Evolutionary conservation across 2,888 invertebrate species (phyloP).

Genomic region (Bruchidius siliquastri): DNA sequence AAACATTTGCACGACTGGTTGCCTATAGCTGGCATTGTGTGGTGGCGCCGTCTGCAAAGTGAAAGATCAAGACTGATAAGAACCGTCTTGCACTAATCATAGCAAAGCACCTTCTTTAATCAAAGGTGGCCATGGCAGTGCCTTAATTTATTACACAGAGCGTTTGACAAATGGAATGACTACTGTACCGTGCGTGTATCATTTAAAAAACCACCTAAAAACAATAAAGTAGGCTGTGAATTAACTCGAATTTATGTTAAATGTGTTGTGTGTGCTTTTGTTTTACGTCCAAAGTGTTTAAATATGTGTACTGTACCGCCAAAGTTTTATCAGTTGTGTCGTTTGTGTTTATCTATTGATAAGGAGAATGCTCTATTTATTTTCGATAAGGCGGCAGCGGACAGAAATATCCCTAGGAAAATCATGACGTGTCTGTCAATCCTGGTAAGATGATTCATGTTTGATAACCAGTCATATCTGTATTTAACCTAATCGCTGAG

Average conservation of each 20-base stretch:
- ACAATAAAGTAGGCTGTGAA: constrained; percentile 45
- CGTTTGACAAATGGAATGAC: constrained; percentile 40
- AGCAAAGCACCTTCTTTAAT: constrained; percentile 43
- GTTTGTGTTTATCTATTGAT: constrained; percentile 77
- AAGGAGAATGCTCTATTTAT: constrained; percentile 65
- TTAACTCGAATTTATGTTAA: constrained; percentile 38
- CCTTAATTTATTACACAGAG: constrained; percentile 41
- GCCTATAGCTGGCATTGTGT: background rate
- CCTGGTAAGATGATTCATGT: constrained; percentile 60
- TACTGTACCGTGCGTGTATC: constrained; percentile 34
- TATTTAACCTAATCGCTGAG: constrained; percentile 29
- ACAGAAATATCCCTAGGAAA: constrained; percentile 54
- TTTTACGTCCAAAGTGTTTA: constrained; percentile 46
- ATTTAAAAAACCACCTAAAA: constrained; percentile 30
- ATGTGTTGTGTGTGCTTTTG: constrained; percentile 42
- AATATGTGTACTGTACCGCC: constrained; percentile 84
- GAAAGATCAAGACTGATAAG: constrained; percentile 28
- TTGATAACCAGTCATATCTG: constrained; percentile 16
- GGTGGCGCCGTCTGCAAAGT: constrained; percentile 20
- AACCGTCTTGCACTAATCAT: constrained; percentile 22
- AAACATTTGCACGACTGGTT: constrained; percentile 2
- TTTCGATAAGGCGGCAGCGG: constrained; percentile 70
- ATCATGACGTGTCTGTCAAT: constrained; percentile 76
- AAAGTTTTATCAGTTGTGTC: constrained; percentile 91
- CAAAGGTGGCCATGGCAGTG: constrained; percentile 47